Evolutionary conservation across 2,797 vertebrate genomes (phyloP).

Genomic region (Pitangus sulphuratus): DNA sequence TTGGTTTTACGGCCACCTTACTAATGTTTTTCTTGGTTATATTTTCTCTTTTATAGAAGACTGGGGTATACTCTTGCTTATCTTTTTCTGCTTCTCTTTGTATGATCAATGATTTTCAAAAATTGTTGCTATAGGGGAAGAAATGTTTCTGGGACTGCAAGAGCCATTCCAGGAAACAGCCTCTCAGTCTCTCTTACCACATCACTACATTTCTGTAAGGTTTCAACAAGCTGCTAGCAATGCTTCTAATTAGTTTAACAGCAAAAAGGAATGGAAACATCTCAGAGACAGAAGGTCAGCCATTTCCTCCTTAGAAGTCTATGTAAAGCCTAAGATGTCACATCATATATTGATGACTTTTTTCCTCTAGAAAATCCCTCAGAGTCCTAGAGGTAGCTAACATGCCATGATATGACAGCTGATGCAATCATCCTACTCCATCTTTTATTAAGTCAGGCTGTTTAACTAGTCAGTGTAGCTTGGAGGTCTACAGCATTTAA

Average conservation of each 20-base stretch:
- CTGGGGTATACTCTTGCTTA: not conserved
- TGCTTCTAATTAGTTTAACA: not conserved
- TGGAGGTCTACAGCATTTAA: not conserved
- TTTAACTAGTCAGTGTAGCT: not conserved
- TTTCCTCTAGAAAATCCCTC: not conserved
- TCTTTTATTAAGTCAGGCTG: not conserved
- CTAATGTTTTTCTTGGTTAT: not conserved
- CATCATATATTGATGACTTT: not conserved
- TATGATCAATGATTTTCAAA: not conserved
- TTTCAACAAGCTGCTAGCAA: not conserved
- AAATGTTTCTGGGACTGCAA: not conserved
- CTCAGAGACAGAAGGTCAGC: not conserved
- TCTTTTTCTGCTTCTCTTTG: not conserved
- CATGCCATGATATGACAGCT: not conserved
- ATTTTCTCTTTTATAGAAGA: not conserved
- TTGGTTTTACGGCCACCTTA: not conserved
- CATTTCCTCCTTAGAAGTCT: not conserved
- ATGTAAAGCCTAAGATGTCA: not conserved
- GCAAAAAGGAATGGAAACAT: not conserved
- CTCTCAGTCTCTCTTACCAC: not conserved
- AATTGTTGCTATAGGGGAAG: not conserved
- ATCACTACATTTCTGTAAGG: not conserved
- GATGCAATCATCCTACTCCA: not conserved
- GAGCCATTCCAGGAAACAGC: not conserved
- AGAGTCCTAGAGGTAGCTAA: not conserved